Percentiles rank a stretch among this genome's conserved stretches.
Evolutionary conservation across 2,113 vertebrate species (phyloP).

Genomic region (Ptyas mucosa): DNA sequence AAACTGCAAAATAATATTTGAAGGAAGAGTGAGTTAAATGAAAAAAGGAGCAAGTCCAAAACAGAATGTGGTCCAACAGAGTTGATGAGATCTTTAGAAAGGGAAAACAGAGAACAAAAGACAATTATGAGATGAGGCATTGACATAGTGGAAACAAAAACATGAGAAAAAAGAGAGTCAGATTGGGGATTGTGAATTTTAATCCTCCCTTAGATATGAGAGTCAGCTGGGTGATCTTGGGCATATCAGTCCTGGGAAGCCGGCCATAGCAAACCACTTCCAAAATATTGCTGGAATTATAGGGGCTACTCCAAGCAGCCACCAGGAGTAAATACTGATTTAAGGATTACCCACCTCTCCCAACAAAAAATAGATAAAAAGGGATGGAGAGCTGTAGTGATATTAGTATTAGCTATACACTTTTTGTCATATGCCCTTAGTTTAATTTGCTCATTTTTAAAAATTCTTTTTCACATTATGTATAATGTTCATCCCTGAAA

Average conservation of each 20-base stretch:
- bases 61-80: background rate
- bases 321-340: no score
- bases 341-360: no score
- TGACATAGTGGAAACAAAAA: background rate
- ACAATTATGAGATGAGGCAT: background rate
- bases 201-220: background rate
- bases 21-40: background rate
- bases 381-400: background rate
- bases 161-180: background rate
- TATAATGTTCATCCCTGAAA: background rate
- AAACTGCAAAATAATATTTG: background rate
- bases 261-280: background rate
- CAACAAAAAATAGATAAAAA: background rate
- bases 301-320: no score
- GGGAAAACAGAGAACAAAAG: background rate
- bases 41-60: background rate
- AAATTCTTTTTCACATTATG: background rate
- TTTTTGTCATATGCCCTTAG: background rate
- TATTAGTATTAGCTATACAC: background rate
- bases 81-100: background rate
- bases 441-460: background rate
- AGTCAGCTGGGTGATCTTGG: background rate
- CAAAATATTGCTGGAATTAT: background rate
- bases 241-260: background rate
- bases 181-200: background rate